phyloP scores from a whole-genome alignment of 2,113 vertebrate species.

The Butorides virescens region DNA sequence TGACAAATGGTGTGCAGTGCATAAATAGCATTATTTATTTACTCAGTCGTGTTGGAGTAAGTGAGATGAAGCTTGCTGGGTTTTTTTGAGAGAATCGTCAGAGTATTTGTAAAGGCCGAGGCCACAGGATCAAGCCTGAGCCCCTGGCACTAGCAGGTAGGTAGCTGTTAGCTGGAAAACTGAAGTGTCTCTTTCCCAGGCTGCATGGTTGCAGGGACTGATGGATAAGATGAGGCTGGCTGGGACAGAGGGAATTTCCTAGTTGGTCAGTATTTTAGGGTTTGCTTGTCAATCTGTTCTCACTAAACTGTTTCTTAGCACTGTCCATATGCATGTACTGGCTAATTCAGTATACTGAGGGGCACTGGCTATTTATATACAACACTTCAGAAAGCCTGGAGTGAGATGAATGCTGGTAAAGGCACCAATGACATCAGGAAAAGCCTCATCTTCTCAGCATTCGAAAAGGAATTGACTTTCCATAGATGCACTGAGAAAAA shows the following conservation, averaged over 20 bases:
- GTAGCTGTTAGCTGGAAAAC: neutral
- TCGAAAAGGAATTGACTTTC: neutral
- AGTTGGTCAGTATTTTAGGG: neutral
- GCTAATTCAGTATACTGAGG: neutral
- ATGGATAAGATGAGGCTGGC: neutral
- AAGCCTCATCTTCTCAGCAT: neutral
- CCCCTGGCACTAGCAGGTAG: neutral
- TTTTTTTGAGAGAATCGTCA: neutral
- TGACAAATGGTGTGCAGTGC: constrained; percentile 23
- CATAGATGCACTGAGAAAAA: neutral
- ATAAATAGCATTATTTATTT: constrained; percentile 51
- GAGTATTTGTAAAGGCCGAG: neutral
- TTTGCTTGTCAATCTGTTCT: neutral
- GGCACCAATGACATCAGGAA: neutral
- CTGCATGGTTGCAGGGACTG: fast-evolving
- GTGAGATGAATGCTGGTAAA: neutral
- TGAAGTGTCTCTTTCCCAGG: fast-evolving
- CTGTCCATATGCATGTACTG: neutral
- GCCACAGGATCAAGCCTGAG: neutral
- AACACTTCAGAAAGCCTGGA: neutral
- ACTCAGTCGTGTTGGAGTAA: neutral
- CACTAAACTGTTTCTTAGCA: neutral
- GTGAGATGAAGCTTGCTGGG: neutral
- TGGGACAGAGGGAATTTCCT: neutral
- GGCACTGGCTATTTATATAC: neutral